Conservation (phyloP, 1,140 invertebrate species). For the Neuroterus valhalla region DNA sequence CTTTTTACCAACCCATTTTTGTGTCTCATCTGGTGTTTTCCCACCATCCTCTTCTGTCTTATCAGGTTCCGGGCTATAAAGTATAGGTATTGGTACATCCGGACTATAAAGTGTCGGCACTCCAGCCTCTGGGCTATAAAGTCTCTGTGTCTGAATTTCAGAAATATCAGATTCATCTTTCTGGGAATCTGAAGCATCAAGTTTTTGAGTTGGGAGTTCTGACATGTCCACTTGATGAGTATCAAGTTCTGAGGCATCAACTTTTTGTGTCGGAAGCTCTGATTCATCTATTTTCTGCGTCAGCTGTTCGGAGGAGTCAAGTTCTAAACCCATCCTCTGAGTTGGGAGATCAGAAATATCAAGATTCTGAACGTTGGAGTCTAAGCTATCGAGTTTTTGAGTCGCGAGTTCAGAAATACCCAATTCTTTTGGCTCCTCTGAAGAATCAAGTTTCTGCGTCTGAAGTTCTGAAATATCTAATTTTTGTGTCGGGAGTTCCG, state of each 20-base stretch:
- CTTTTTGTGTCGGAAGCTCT: not conserved
- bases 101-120: conserved; percentile 9
- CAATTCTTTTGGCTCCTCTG: not conserved
- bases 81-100: not conserved
- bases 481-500: not conserved
- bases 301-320: not conserved
- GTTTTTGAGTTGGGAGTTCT: conserved; percentile 3
- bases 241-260: not conserved
- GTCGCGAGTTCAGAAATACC: not conserved
- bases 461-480: conserved; percentile 12
- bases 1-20: not conserved
- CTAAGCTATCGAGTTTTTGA: not conserved
- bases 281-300: not conserved
- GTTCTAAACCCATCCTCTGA: not conserved
- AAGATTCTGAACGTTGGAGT: conserved; percentile 17
- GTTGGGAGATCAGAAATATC: conserved; percentile 9
- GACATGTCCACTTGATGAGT: not conserved
- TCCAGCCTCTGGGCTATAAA: not conserved
- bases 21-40: conserved; percentile 5
- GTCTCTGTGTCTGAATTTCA: not conserved
- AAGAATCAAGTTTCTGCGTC: not conserved
- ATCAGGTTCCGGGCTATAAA: conserved; percentile 47
- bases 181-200: not conserved
- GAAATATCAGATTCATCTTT: not conserved
- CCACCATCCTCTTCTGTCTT: conserved; percentile 32